Conservation (phyloP, 2,113 vertebrate genomes). For the Petromus typicus region DNA sequence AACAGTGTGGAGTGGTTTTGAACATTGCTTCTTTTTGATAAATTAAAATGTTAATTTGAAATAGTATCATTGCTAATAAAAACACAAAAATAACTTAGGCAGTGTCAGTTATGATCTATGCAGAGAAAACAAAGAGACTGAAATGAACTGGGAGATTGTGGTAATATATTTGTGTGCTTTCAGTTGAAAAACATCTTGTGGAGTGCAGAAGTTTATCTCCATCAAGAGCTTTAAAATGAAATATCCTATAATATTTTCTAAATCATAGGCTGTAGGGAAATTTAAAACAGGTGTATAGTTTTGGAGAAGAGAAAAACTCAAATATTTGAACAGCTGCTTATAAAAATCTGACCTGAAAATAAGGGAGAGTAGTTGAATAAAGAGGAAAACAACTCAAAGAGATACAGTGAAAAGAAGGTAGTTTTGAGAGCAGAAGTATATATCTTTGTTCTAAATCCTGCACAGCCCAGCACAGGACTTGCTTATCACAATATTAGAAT, state of each 20-base stretch:
- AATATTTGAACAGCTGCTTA: background rate
- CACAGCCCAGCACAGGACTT: background rate
- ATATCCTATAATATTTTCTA: background rate
- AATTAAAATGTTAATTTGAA: constrained; percentile 9
- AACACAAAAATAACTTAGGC: background rate
- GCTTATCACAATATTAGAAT: background rate
- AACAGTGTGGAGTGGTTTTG: background rate
- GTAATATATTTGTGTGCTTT: background rate
- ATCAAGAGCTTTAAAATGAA: background rate
- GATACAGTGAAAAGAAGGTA: background rate
- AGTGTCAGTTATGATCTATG: background rate
- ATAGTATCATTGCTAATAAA: background rate
- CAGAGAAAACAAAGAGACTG: background rate
- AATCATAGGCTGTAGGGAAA: background rate
- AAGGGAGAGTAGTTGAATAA: background rate
- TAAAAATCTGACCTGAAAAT: background rate
- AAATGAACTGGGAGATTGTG: background rate
- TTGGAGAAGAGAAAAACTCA: background rate
- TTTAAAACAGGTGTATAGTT: background rate
- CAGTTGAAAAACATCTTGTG: background rate
- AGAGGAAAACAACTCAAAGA: background rate
- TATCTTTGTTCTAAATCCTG: background rate
- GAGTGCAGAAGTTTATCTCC: background rate
- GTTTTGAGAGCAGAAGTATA: background rate
- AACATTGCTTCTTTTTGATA: background rate